Evolutionary conservation across 2,797 vertebrate genomes (phyloP), one percentile per base, ranked within the genome.

Genomic region (Limnodromus scolopaceus): DNA sequence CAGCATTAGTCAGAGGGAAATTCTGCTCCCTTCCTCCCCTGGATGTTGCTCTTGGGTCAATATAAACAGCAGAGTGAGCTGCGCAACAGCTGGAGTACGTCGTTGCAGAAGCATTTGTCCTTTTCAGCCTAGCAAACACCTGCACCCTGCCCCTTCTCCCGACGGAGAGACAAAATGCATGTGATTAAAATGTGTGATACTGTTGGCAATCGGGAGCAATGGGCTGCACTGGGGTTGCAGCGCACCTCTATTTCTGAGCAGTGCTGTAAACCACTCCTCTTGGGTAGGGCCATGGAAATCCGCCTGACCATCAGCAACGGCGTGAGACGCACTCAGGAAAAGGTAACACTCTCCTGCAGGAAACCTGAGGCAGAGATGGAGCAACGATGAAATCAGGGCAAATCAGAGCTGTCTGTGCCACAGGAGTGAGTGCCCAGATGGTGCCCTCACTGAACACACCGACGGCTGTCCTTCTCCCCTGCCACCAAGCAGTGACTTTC

Each of bases 1-100:
- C 48, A 89, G 60, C 85, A 71, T 94, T 93, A 94, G 77, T 89
- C 94, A 95, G 84, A 92, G 19, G 39, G 78, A 95, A 84, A 79
- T 87, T 87, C 84, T 91, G 88, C 77, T 94, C 81, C 68, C 19
- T 84, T 92, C 71, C 60, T 95, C 48, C 18, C 57, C 13, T 82
- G 74, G 66, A 84, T 79, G 83, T 45, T 96, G 81, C 83, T 93
- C 58, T 83, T n/a, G 24, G 32, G 86, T 95, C 85, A 76, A 7
- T n/a, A 84, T 12, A 77, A 95, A 90, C 88, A 92, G 74, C 77
- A 94, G 63, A 90, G 60, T 8, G 43, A 93, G 58, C 63, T 76
- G 70, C 4, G 1, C 3, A 32, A 87, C 34, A 19, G 64, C 65
- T 17, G 13, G 61, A 90, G 51, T 11, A 30, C 46, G 66, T 68